Evolutionary conservation across 2,888 invertebrate genomes (phyloP).

Genomic region (Aelia acuminata): DNA sequence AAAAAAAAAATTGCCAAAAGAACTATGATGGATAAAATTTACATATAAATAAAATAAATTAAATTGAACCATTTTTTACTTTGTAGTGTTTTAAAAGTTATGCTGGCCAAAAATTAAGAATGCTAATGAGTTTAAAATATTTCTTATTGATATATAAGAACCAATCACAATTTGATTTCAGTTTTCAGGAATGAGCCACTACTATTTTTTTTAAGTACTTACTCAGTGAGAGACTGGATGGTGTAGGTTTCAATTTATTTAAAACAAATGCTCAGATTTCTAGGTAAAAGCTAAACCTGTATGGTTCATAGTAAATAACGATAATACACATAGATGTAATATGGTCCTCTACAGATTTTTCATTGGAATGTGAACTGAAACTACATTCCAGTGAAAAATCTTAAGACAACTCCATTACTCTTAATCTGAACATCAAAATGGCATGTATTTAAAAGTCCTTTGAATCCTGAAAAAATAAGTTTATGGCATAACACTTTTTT

Average conservation of each 20-base stretch:
- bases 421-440: not conserved
- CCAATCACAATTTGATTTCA: no score
- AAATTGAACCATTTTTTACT: no score
- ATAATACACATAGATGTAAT: not conserved
- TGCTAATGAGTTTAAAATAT: not conserved
- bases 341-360: not conserved
- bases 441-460: not conserved
- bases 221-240: no score
- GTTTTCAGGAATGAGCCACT: no score
- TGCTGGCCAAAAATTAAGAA: not conserved
- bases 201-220: not conserved
- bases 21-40: no score
- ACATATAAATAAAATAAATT: no score
- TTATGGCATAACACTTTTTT: no score
- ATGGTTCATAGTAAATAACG: not conserved
- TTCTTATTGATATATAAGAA: no score
- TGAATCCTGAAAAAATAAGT: not conserved
- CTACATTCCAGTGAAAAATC: constrained; percentile 15
- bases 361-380: not conserved
- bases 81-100: no score
- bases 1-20: no score
- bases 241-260: not conserved
- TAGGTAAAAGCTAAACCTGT: not conserved
- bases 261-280: no score
- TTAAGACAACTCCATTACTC: not conserved